Conservation (phyloP, 1,140 invertebrate genomes). For the Drosophila prosaltans region DNA sequence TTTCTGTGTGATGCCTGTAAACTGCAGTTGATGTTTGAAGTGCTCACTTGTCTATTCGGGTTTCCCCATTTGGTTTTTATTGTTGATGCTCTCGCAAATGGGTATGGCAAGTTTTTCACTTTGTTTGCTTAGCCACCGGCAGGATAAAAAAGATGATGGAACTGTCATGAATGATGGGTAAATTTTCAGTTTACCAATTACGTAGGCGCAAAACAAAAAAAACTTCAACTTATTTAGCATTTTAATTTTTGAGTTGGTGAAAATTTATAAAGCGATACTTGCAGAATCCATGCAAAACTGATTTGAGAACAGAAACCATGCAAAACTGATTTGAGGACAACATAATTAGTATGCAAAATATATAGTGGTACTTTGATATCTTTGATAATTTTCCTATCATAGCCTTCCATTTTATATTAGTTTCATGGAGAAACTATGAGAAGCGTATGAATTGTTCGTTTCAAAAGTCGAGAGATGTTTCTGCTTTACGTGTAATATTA, state of each 20-base stretch:
- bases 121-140: not conserved
- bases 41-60: constrained; percentile 21
- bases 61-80: constrained; percentile 31
- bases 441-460: constrained; percentile 5
- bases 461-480: not conserved
- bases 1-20: not conserved
- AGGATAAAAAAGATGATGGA: not conserved
- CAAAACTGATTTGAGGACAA: too few relatives aligned
- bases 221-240: not conserved
- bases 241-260: too few relatives aligned
- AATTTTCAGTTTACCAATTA: not conserved
- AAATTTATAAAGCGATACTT: too few relatives aligned
- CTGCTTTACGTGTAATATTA: constrained; percentile 46
- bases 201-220: not conserved
- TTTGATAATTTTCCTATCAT: too few relatives aligned
- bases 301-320: too few relatives aligned
- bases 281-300: too few relatives aligned
- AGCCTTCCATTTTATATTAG: too few relatives aligned
- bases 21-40: constrained; percentile 41
- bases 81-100: constrained; percentile 2
- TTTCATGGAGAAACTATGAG: not conserved
- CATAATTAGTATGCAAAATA: too few relatives aligned
- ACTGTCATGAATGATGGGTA: not conserved
- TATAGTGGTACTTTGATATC: too few relatives aligned
- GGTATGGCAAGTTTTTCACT: constrained; percentile 16